Percentiles rank a stretch among this genome's conserved stretches.
These are phyloP conservation scores for Lateolabrax maculatus DNA, from an alignment of 2,797 vertebrate genomes.

Conservation along the genomic window DNA sequence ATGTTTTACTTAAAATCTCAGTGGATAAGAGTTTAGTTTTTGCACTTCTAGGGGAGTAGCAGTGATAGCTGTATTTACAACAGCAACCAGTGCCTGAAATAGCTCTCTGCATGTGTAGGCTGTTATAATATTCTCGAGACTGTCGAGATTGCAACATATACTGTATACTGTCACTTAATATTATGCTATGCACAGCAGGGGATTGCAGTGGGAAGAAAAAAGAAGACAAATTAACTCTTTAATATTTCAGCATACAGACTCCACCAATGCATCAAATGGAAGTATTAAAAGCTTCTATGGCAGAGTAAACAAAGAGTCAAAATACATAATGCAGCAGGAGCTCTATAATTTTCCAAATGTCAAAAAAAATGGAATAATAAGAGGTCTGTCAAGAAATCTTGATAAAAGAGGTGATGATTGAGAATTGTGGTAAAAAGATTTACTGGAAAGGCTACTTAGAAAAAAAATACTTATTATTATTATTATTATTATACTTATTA, in stretches of 20 bases:
- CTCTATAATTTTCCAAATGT: conserved; percentile 26
- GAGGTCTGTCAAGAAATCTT: neutral
- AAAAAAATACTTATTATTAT: no score
- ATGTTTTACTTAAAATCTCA: neutral
- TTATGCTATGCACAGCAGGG: conserved; percentile 5
- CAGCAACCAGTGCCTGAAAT: conserved; percentile 14
- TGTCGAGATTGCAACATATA: conserved; percentile 19
- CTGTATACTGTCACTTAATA: conserved; percentile 25
- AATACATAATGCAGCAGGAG: conserved; percentile 18
- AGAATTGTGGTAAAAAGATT: no score
- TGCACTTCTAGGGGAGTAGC: neutral
- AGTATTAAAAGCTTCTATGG: conserved; percentile 46
- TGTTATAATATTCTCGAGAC: conserved; percentile 15
- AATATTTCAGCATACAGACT: conserved; percentile 44
- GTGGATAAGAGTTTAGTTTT: neutral
- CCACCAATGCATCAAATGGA: conserved; percentile 41
- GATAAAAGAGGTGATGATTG: neutral
- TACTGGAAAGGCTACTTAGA: conserved; percentile 21
- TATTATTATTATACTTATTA: no score
- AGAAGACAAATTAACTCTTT: conserved; percentile 27
- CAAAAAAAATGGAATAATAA: conserved; percentile 3
- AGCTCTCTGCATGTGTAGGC: conserved; percentile 14
- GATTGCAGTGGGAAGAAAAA: neutral
- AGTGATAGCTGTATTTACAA: conserved; percentile 2
- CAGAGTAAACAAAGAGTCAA: conserved; percentile 31